A percentile compares a stretch with the other conserved stretches of the same genome.
Conservation (phyloP, 1,140 invertebrate species). For the Ostrea edulis region DNA sequence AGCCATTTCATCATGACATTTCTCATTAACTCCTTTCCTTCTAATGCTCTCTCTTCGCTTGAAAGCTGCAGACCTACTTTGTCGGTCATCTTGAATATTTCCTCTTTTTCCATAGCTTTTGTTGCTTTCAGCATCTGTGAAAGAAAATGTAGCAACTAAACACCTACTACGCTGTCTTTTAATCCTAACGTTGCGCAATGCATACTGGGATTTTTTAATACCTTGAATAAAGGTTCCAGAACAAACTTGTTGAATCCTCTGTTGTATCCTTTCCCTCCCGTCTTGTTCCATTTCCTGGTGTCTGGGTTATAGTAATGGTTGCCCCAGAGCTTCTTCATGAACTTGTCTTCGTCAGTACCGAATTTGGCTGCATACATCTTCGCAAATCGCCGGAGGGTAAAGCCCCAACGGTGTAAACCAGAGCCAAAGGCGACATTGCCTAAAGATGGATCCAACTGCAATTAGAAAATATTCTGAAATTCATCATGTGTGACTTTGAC, state of each 20-base stretch:
- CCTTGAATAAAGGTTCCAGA: conserved; percentile 98
- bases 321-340: conserved; percentile 95
- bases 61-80: conserved; percentile 93
- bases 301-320: conserved; percentile 96
- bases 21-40: conserved; percentile 81
- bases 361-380: conserved; percentile 98
- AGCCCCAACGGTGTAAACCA: conserved; percentile 99
- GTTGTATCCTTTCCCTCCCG: conserved; percentile 89
- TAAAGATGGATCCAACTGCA: conserved; percentile 93
- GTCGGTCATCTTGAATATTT: conserved; percentile 82
- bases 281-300: conserved; percentile 95
- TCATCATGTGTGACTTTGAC: not conserved
- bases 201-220: conserved; percentile 71
- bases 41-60: conserved; percentile 96
- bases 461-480: not conserved
- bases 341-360: conserved; percentile 86
- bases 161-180: no score
- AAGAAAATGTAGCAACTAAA: not conserved
- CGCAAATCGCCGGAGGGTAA: conserved; percentile 99
- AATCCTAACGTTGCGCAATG: no score
- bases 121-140: conserved; percentile 93
- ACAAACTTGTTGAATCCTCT: conserved; percentile 99
- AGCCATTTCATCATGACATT: conserved; percentile 98
- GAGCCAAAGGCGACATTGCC: conserved; percentile 99
- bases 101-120: conserved; percentile 89